Evolutionary conservation across 2,888 invertebrate species (phyloP).

Genomic region (Tiphia femorata): DNA sequence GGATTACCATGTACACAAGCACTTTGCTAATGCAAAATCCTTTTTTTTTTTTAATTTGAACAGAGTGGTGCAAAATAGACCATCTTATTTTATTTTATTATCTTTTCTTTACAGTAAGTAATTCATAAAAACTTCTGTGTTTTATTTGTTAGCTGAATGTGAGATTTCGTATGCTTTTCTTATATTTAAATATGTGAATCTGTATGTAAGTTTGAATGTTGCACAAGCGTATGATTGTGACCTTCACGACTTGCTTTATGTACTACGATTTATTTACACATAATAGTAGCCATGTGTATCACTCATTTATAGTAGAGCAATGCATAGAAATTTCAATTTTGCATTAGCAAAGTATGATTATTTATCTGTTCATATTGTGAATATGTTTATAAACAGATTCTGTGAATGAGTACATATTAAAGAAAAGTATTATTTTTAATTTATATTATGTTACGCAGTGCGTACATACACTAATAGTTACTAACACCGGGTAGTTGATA

Average conservation of each 20-base stretch:
- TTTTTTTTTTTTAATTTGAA: no score
- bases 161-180: no score
- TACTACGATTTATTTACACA: no score
- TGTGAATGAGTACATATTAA: no score
- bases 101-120: conserved; percentile 11
- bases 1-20: conserved; percentile 23
- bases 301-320: conserved; percentile 17
- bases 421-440: conserved; percentile 58
- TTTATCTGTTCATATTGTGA: conserved; percentile 31
- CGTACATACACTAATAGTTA: conserved; percentile 36
- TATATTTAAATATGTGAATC: no score
- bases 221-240: no score
- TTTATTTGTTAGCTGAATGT: no score
- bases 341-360: not conserved
- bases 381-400: conserved; percentile 36
- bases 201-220: no score
- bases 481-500: conserved; percentile 28
- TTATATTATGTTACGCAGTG: conserved; percentile 41
- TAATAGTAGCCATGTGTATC: no score
- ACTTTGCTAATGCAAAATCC: conserved; percentile 15
- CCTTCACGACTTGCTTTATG: no score
- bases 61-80: not conserved
- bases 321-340: not conserved
- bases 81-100: conserved; percentile 11
- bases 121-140: no score